Evolutionary conservation across 2,888 invertebrate genomes (phyloP), one percentile per base, ranked within the genome.

Genomic region (Epirrhoe alternata): DNA sequence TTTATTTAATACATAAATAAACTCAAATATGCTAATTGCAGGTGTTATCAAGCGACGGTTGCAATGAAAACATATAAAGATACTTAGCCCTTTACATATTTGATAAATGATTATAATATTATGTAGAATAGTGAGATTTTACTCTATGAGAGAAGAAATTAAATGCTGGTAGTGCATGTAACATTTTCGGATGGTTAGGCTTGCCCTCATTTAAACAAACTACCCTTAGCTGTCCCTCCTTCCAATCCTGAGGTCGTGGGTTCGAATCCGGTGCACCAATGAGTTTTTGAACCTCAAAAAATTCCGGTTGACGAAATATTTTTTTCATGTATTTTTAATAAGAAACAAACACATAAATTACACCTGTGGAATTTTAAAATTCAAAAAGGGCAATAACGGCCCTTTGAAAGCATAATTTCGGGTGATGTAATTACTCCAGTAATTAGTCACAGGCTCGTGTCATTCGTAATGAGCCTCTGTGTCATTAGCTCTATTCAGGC

Each of bases 401-500:
- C 38, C 54, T 14, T 17, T 55, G 24, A 60, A 60, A 65, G 64
- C 61, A 53, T 60, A 65, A 66, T 60, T 63, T 61, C 53, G 35
- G 56, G 63, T 61, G 57, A 62, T 61, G 54, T 66, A 70, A 72
- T 72, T 72, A 72, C 31, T 56, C 8, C 17, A 33, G 64, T 65
- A 65, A 70, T 67, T 70, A 70, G 56, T 62, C 62, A 38, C 70
- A 70, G 67, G 67, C 57, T 56, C 42, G 61, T 61, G 33, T 58
- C 31, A 64, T 70, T 58, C 61, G 53, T 67, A 74, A 76, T 79
- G 71, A 77, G 72, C 70, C 71, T 66, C 74, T 70, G 61, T 64
- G 68, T 72, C 77, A 78, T 78, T 76, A 78, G 69, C 74, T 61
- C 63, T 63, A 66, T 69, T 75, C 74, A 74, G 64, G 66, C 66